Conservation (phyloP, 2,797 vertebrate species). For the Oryzias sinensis region DNA sequence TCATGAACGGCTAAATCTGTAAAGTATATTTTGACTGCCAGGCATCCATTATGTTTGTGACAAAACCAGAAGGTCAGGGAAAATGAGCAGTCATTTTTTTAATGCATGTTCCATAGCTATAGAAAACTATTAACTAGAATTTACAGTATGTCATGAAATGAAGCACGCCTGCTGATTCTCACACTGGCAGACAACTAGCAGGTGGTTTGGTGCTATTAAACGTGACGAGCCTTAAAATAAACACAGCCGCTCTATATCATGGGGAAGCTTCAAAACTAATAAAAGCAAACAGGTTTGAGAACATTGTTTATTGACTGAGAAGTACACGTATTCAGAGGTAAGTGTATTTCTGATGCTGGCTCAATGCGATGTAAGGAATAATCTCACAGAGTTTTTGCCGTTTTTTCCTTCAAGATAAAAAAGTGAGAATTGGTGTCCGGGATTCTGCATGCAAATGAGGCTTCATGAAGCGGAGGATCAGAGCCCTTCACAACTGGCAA, state of each 20-base stretch:
- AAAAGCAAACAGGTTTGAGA: constrained; percentile 57
- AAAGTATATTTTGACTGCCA: constrained; percentile 22
- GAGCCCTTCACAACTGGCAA: constrained; percentile 40
- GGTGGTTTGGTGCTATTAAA: constrained; percentile 55
- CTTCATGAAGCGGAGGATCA: constrained; percentile 32
- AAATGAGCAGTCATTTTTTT: constrained; percentile 27
- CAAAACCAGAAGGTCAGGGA: constrained; percentile 41
- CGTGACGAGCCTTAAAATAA: constrained; percentile 65
- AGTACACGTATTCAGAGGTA: constrained; percentile 37
- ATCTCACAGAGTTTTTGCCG: constrained; percentile 33
- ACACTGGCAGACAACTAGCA: constrained; percentile 45
- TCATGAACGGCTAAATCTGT: constrained; percentile 15
- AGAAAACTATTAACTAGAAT: constrained; percentile 49
- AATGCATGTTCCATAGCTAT: constrained; percentile 12
- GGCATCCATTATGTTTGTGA: constrained; percentile 21
- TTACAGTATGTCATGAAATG: constrained; percentile 58
- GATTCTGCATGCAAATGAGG: constrained; percentile 17
- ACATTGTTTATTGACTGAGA: constrained; percentile 60
- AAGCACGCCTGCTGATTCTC: constrained; percentile 49
- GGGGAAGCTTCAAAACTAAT: constrained; percentile 55
- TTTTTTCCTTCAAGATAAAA: constrained; percentile 40
- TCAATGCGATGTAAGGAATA: constrained; percentile 36
- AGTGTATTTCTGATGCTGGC: constrained; percentile 35
- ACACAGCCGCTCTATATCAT: constrained; percentile 47
- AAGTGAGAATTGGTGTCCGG: constrained; percentile 28